A percentile compares a stretch with the other conserved stretches of the same genome.
These are phyloP conservation scores for Epicampocera succincta DNA, from an alignment of 2,888 invertebrate genomes.

Conservation along the genomic window DNA sequence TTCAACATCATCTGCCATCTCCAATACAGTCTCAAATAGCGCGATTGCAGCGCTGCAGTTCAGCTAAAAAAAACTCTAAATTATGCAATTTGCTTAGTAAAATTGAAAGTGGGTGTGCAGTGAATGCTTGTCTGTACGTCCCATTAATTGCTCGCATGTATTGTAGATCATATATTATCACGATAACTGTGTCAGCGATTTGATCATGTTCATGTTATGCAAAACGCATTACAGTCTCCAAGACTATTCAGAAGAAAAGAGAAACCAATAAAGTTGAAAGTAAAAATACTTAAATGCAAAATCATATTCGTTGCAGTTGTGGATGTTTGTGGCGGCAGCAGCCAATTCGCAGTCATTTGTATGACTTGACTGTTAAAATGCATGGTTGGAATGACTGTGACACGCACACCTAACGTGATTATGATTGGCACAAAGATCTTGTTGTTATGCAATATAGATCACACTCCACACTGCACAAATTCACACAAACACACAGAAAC, in stretches of 20 bases:
- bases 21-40: too few species aligned
- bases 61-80: neutral
- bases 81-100: slow-evolving; percentile 13
- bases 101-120: slow-evolving; percentile 32
- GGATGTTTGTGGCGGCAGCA: slow-evolving; percentile 47
- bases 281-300: slow-evolving; percentile 31
- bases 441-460: slow-evolving; percentile 69
- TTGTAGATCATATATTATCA: slow-evolving; percentile 41
- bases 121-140: slow-evolving; percentile 11
- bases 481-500: slow-evolving; percentile 14
- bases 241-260: slow-evolving; percentile 17
- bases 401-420: slow-evolving; percentile 60
- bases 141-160: slow-evolving; percentile 18
- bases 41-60: neutral
- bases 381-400: slow-evolving; percentile 35
- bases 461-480: slow-evolving; percentile 42
- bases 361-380: slow-evolving; percentile 28
- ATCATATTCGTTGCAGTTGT: slow-evolving; percentile 47
- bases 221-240: slow-evolving; percentile 28
- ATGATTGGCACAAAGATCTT: slow-evolving; percentile 38
- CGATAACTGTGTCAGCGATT: slow-evolving; percentile 25
- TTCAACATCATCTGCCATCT: too few species aligned
- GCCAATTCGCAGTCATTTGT: neutral
- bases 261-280: slow-evolving; percentile 17
- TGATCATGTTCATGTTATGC: slow-evolving; percentile 22